These are phyloP conservation scores for Lithodes maja DNA, from an alignment of 2,888 invertebrate genomes.

Conservation along the genomic window DNA sequence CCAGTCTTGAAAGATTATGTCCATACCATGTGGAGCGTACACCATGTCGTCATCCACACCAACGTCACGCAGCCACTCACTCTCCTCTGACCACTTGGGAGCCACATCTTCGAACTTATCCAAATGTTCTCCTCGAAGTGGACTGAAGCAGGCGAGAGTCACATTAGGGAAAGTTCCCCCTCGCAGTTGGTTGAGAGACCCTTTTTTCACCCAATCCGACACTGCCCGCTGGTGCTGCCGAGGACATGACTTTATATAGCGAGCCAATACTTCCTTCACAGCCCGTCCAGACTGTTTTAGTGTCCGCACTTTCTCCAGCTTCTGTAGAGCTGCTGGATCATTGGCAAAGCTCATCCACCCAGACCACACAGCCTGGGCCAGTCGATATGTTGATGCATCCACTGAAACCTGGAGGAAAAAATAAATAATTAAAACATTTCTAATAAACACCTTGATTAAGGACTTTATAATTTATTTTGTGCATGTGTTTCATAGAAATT, in stretches of 20 bases:
- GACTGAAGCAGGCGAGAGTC: constrained; percentile 63
- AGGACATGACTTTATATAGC: constrained; percentile 60
- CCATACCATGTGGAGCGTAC: constrained; percentile 63
- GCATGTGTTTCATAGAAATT: too few relatives aligned
- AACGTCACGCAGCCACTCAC: constrained; percentile 54
- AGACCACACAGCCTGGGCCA: constrained; percentile 59
- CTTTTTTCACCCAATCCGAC: constrained; percentile 53
- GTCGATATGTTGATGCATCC: constrained; percentile 37
- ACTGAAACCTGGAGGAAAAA: constrained; percentile 34
- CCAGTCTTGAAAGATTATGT: constrained; percentile 63
- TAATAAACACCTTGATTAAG: too few relatives aligned
- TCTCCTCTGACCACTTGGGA: constrained; percentile 54
- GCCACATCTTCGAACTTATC: constrained; percentile 47
- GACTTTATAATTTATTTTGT: too few relatives aligned
- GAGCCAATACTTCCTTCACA: constrained; percentile 41
- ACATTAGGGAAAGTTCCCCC: constrained; percentile 54
- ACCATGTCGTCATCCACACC: constrained; percentile 52
- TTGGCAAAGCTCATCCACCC: constrained; percentile 67
- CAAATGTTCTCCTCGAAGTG: constrained; percentile 38
- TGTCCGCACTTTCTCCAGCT: constrained; percentile 45
- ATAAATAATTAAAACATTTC: too few relatives aligned
- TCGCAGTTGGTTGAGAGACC: constrained; percentile 24
- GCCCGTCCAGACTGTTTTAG: constrained; percentile 33
- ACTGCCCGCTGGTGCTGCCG: constrained; percentile 53
- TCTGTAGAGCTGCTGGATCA: constrained; percentile 52